A percentile compares a stretch with the other conserved stretches of the same genome.
Conservation (phyloP, 2,888 invertebrate genomes). For the Hypercompe scribonia region DNA sequence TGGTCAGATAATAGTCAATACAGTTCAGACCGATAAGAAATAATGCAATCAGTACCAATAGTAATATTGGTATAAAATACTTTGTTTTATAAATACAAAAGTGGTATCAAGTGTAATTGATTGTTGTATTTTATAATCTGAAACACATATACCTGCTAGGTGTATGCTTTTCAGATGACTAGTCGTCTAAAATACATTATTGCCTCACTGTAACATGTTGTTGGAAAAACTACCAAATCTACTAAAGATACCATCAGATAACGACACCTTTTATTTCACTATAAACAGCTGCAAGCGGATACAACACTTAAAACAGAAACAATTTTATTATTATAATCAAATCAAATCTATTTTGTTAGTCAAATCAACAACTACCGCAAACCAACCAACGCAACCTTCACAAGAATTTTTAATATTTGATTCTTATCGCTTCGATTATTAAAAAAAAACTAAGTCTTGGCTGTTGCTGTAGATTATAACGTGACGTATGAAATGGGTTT, state of each 20-base stretch:
- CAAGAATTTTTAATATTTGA: background rate
- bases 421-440: background rate
- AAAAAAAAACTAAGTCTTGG: background rate
- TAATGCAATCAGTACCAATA: too few species aligned
- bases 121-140: too few species aligned
- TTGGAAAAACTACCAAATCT: background rate
- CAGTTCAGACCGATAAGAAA: too few species aligned
- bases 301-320: background rate
- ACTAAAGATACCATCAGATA: background rate
- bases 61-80: too few species aligned
- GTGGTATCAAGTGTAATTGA: too few species aligned
- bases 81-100: too few species aligned
- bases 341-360: constrained; percentile 1
- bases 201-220: background rate
- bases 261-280: background rate
- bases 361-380: constrained; percentile 3
- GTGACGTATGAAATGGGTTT: constrained; percentile 19
- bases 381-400: background rate
- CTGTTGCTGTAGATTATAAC: constrained; percentile 3
- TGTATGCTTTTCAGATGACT: background rate
- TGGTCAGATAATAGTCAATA: too few species aligned
- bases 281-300: background rate
- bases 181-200: background rate
- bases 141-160: too few species aligned
- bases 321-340: background rate